Base-by-base conservation (phyloP, 2,113 vertebrate genomes). In the Cairina moschata region DNA sequence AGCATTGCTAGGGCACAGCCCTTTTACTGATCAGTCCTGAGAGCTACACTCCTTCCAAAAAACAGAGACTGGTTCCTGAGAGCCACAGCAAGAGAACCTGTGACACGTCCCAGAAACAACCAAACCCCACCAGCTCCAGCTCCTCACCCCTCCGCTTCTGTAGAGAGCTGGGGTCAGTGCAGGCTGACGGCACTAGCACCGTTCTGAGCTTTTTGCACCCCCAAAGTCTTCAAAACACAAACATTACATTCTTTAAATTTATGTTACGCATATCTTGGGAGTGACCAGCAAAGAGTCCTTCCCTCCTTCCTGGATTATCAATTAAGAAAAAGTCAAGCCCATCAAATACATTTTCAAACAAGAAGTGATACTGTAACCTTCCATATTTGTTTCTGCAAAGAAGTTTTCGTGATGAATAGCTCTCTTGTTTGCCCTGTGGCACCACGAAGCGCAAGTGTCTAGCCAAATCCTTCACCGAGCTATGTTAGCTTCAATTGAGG, bases 381-480 rank as follows among this genome's bases (percentile, higher is more conserved):
- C 73, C 62, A 62, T 83, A 86, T 80, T 74, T 93, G 40, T 65
- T 83, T n/a, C 66, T 55, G 38, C 36, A 91, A 92, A 91, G 86
- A 50, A 91, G 50, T 38, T 65, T 22, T 8, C 3, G 21, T 29
- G 66, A 67, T 56, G 42, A 95, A 93, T 79, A 29, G 42, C 25
- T 31, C 58, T 46, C 83, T 73, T 91, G 88, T 88, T 90, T 69
- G 9, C 7, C 12, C 16, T 17, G 63, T 28, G 38, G 8, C 86
- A 88, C 65, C 65, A 74, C 14, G 72, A 93, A 79, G 72, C 46
- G 82, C 56, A 72, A 52, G 36, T 36, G 74, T 68, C 60, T 65
- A 55, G 80, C 42, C 67, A 89, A 88, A 75, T 69, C 86, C 83
- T 83, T 84, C 65, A 67, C 20, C 2, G 20, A 66, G 74, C 77